Evolutionary conservation across 2,797 vertebrate genomes (phyloP), one percentile per base, ranked within the genome.

Genomic region (Gymnocypris eckloni): DNA sequence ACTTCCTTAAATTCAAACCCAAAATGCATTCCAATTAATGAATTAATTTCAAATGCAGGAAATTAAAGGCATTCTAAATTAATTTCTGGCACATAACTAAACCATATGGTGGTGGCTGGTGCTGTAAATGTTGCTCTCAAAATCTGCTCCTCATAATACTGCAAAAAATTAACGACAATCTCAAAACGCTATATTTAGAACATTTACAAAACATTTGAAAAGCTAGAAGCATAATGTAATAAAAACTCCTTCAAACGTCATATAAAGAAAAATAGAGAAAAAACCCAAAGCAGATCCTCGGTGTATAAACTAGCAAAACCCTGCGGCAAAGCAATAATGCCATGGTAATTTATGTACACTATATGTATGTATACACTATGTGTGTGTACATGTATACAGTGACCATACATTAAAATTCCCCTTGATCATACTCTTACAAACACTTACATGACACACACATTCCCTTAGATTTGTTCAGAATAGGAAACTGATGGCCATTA

Each of bases 401-500:
- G 20, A n/a, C 2, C 20, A 72, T 72, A n/a, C 18, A 72, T 48
- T 48, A 45, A 48, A 22, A 79, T 33, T 20, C 1, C 45, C 25
- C 16, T 28, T 3, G 0, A 73, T 52, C 64, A 67, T 43, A 64
- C 64, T 59, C 59, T 59, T 37, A 77, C 69, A 54, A 80, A 72
- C 66, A 39, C 82, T 50, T 61, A 78, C 33, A 70, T 43, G 28
- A 75, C 80, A 83, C 4, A 6, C 56, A 79, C 43, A 87, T 82
- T 87, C 78, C 84, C 67, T 73, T 41, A 72, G 71, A 56, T 87
- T 84, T 76, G 86, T 84, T n/a, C 64, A 66, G 18, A 43, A 7
- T 25, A 22, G 43, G 54, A 70, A 88, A 39, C 81, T 86, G 70
- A 81, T 59, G 20, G 64, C 76, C 76, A 33, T 33, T 33, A 33